These are phyloP conservation scores for Turritopsis rubra DNA, from an alignment of 30 jellyfish, hydroid and myxozoan genomes.

Conservation along the genomic window DNA sequence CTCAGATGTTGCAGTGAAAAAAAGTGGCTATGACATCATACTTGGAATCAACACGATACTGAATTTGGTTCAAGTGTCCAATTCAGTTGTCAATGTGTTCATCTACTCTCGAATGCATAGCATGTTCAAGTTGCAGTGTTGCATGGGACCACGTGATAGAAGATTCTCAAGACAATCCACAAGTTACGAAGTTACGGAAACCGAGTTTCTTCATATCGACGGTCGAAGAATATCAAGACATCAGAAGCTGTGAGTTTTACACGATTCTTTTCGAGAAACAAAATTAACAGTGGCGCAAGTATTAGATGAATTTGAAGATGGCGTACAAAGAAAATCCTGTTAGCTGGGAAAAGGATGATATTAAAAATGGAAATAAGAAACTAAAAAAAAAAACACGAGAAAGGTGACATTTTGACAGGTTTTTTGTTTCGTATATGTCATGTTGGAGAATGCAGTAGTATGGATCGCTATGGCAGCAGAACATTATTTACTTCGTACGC, in stretches of 20 bases:
- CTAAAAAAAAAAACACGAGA: too few relatives aligned
- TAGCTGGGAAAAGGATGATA: too few relatives aligned
- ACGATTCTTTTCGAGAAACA: not conserved
- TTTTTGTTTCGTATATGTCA: too few relatives aligned
- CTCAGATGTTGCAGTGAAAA: not conserved
- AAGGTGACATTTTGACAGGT: too few relatives aligned
- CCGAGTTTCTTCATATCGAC: not conserved
- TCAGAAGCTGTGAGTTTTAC: not conserved
- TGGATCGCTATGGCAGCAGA: too few relatives aligned
- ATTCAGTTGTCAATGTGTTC: conserved; percentile 56
- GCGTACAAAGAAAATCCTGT: not conserved
- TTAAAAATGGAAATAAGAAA: too few relatives aligned
- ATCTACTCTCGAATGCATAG: conserved; percentile 46
- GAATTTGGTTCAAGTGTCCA: conserved; percentile 41
- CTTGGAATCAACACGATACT: conserved; percentile 42
- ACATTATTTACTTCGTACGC: too few relatives aligned
- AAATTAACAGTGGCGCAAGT: not conserved
- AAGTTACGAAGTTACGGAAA: not conserved
- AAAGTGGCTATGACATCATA: conserved; percentile 24
- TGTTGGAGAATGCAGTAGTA: too few relatives aligned
- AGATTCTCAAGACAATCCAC: not conserved
- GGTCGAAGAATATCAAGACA: not conserved
- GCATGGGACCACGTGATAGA: not conserved
- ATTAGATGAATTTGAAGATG: not conserved
- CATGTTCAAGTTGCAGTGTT: conserved; percentile 25